phyloP scores from a whole-genome alignment of 2,797 vertebrate genomes.

The Poeciliopsis turneri region DNA sequence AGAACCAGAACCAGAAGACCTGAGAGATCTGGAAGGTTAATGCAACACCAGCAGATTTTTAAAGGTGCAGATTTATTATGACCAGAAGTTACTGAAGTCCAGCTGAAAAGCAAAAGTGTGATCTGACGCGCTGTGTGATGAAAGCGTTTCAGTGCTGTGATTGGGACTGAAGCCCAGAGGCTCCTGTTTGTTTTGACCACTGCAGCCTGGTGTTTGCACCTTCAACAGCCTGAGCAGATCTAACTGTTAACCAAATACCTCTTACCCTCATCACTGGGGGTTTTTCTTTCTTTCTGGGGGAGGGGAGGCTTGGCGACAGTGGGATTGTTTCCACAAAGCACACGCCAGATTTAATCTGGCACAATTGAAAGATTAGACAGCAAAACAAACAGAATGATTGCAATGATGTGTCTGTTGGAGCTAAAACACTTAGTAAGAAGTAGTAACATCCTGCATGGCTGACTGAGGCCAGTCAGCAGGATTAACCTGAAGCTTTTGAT shows the following conservation, averaged over 20 bases:
- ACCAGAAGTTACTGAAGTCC: background rate
- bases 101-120: background rate
- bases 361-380: background rate
- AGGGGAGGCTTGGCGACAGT: too few relatives aligned
- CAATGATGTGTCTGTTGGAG: background rate
- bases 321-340: background rate
- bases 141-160: constrained; percentile 45
- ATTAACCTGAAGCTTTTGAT: background rate
- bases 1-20: too few relatives aligned
- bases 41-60: too few relatives aligned
- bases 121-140: background rate
- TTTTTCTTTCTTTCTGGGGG: background rate
- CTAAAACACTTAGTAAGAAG: background rate
- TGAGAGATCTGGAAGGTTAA: too few relatives aligned
- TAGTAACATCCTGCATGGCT: constrained; percentile 1
- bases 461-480: background rate
- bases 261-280: constrained; percentile 49
- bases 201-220: constrained; percentile 68
- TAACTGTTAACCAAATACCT: constrained; percentile 62
- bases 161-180: constrained; percentile 53
- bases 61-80: background rate
- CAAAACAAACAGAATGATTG: constrained; percentile 2
- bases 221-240: constrained; percentile 68
- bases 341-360: background rate
- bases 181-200: constrained; percentile 73